Evolutionary conservation across 2,113 vertebrate genomes (phyloP).

Genomic region (Cinclus mexicanus): DNA sequence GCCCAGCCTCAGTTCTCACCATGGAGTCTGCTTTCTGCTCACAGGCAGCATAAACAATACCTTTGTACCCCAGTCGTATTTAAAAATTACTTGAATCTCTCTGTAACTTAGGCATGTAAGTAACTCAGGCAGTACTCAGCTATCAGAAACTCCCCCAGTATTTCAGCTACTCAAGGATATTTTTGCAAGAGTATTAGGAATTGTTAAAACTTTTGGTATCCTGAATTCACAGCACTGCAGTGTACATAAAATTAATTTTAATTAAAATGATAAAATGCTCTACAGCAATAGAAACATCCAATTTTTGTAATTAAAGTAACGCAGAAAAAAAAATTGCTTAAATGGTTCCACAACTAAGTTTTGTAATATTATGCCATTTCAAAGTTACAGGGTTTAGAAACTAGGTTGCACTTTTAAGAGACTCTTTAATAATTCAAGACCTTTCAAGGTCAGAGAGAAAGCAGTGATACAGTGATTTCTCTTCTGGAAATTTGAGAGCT

Average conservation of each 20-base stretch:
- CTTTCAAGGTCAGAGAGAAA: slow-evolving; percentile 66
- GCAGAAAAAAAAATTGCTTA: slow-evolving; percentile 15
- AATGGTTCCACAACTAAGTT: slow-evolving; percentile 26
- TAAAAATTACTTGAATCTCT: neutral
- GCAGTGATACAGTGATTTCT: slow-evolving; percentile 26
- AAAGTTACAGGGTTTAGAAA: slow-evolving; percentile 43
- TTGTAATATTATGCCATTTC: slow-evolving; percentile 29
- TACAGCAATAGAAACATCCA: slow-evolving; percentile 15
- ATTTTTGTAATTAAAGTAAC: slow-evolving; percentile 42
- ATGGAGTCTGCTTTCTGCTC: neutral
- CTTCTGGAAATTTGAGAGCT: slow-evolving; percentile 11
- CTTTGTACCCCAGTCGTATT: neutral
- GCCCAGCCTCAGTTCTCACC: neutral
- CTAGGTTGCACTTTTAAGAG: slow-evolving; percentile 48
- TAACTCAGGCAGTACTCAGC: neutral
- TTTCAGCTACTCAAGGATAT: neutral
- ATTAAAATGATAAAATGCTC: slow-evolving; percentile 42
- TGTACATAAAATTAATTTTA: slow-evolving; percentile 30
- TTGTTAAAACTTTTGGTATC: neutral
- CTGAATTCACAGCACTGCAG: neutral
- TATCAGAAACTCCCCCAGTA: neutral
- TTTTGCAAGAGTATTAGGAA: neutral
- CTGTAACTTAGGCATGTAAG: neutral
- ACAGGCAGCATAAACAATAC: neutral
- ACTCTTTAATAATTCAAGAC: slow-evolving; percentile 67